Percentiles rank a stretch among this genome's conserved stretches.
These are phyloP conservation scores for Virgularia gustaviana DNA, from an alignment of 92 coral and sea anemone genomes.

Conservation along the genomic window DNA sequence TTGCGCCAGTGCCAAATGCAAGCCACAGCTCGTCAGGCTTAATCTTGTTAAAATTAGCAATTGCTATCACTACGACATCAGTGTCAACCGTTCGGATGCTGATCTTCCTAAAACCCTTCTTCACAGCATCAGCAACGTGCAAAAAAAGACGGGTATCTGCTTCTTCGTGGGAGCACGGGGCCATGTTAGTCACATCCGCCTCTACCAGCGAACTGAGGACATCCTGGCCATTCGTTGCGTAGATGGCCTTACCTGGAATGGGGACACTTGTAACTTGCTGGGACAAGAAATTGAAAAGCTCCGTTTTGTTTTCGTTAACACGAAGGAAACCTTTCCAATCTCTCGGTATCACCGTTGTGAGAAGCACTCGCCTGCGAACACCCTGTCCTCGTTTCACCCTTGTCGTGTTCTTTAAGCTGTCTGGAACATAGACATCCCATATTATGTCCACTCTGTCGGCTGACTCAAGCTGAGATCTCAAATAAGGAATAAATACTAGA, in stretches of 20 bases:
- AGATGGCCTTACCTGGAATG: conserved; percentile 27
- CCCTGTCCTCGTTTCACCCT: conserved; percentile 6
- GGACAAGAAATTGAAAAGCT: conserved; percentile 24
- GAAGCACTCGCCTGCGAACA: conserved; percentile 14
- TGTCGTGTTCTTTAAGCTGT: conserved; percentile 10
- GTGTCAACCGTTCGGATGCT: conserved; percentile 45
- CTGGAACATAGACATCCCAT: conserved; percentile 44
- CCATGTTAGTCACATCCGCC: not conserved
- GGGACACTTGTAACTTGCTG: conserved; percentile 25
- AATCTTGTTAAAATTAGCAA: not conserved
- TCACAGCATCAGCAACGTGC: conserved; percentile 41
- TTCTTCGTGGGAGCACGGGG: conserved; percentile 42
- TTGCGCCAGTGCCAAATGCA: conserved; percentile 31
- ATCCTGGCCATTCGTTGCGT: conserved; percentile 12
- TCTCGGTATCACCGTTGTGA: conserved; percentile 2
- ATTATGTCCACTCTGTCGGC: conserved; percentile 45
- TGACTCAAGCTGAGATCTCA: conserved; percentile 38
- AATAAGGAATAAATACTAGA: conserved; percentile 38
- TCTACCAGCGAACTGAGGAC: conserved; percentile 14
- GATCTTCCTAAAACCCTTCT: conserved; percentile 10
- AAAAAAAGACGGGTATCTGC: conserved; percentile 45
- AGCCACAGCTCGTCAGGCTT: conserved; percentile 22
- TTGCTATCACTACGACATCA: conserved; percentile 44
- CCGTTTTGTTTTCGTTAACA: conserved; percentile 9
- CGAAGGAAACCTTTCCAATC: conserved; percentile 12